Evolutionary conservation across 92 coral and sea anemone genomes (phyloP), one percentile per base, ranked within the genome.

Genomic region (Zoanthus sociatus): DNA sequence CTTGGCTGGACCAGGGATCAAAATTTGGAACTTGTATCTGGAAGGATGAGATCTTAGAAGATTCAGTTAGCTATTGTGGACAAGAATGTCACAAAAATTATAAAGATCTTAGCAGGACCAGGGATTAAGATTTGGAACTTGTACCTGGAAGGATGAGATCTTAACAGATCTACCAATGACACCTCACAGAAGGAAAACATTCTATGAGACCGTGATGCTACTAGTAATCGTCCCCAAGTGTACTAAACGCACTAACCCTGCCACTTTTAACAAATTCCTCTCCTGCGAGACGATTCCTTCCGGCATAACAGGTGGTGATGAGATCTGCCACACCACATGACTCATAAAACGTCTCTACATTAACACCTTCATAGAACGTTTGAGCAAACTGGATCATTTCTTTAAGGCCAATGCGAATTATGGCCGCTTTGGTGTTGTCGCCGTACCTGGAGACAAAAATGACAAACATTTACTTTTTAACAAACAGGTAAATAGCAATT

Each of bases 291-390:
- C 99, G 90, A 87, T 97, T 97, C 84, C 99, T 88, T 5, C 99
- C 99, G n/a, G 97, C 99, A 81, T 97, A 97, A 69, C 99, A 97
- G 15, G 99, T 94, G 10, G 99, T 96, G 45, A 97, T 97, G 20
- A 97, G 94, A 88, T 97, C 99, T 21, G 98, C 99, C 69, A 97
- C 98, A 7, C 99, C 99, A 78, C 99, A 97, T 0, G 99, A 97
- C 74, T 97, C 99, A 88, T 93, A 97, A 82, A 97, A 97, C 31
- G 99, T 97, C 84, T 97, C 99, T 67, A 92, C 88, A 71, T 91
- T 89, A 30, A 97, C 99, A 42, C 93, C 91, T 15, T 95, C 99
- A 71, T 97, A 97, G 83, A 97, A 97, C 33, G 88, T 90, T 69
- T 91, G 87, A 13, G 98, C 95, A 95, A 97, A 97, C 86, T 92